These are phyloP conservation scores for Ruditapes philippinarum DNA, from an alignment of 1,140 invertebrate genomes.

Conservation along the genomic window DNA sequence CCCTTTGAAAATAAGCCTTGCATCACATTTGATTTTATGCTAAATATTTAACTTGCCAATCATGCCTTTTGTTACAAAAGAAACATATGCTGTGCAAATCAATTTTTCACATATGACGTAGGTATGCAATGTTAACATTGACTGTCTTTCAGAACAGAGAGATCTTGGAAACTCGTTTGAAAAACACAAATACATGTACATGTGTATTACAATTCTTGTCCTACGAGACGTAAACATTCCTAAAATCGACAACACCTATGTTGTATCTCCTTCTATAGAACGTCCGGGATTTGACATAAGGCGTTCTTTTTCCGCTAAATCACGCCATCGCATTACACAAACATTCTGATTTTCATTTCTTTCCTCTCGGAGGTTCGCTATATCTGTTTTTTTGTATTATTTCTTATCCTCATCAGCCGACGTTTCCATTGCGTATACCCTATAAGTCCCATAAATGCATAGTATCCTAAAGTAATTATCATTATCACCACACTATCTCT, in stretches of 20 bases:
- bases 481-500: constrained; percentile 28
- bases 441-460: constrained; percentile 48
- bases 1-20: too few species aligned
- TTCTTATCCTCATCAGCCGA: background rate
- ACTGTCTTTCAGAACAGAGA: too few species aligned
- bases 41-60: too few species aligned
- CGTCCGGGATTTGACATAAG: constrained; percentile 37
- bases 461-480: constrained; percentile 34
- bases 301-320: constrained; percentile 25
- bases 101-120: too few species aligned
- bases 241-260: background rate
- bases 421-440: constrained; percentile 52
- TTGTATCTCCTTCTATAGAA: constrained; percentile 29
- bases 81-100: too few species aligned
- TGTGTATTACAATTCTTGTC: background rate
- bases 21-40: too few species aligned
- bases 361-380: background rate
- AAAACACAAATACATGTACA: too few species aligned
- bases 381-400: background rate
- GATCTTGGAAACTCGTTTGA: too few species aligned
- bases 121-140: too few species aligned
- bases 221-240: too few species aligned
- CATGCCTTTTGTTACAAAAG: too few species aligned
- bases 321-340: constrained; percentile 38
- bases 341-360: background rate